These are phyloP conservation scores for Bothrops jararaca DNA, from an alignment of 2,113 vertebrate genomes.

Conservation along the genomic window DNA sequence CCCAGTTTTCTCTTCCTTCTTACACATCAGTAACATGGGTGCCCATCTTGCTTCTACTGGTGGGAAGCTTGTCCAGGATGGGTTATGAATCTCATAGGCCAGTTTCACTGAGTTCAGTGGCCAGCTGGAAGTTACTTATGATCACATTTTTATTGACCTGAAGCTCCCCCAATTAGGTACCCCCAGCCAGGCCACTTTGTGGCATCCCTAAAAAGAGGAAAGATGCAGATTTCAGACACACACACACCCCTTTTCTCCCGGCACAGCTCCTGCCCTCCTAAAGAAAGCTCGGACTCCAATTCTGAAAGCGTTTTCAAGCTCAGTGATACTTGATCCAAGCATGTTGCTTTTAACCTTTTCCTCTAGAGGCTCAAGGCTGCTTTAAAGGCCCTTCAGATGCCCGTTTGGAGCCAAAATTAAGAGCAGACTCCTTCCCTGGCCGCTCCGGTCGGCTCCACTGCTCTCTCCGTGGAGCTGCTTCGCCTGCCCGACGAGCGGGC, in stretches of 20 bases:
- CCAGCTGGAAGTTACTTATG: background rate
- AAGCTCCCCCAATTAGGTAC: background rate
- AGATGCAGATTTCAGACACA: background rate
- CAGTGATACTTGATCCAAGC: background rate
- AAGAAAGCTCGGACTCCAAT: background rate
- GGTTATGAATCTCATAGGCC: background rate
- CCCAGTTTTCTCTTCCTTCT: background rate
- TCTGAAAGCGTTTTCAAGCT: background rate
- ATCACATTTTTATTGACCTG: background rate
- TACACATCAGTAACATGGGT: background rate
- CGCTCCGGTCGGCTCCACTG: background rate
- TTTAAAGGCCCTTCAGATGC: background rate
- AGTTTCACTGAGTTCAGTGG: too few relatives aligned
- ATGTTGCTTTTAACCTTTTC: background rate
- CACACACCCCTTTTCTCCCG: background rate
- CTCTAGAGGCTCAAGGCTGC: background rate
- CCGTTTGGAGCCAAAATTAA: constrained; percentile 5
- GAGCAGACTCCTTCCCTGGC: background rate
- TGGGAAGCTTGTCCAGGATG: background rate
- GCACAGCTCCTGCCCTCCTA: background rate
- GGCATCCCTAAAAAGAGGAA: background rate
- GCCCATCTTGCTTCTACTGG: background rate
- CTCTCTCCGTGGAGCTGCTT: background rate
- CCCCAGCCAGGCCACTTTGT: background rate
- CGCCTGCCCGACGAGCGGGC: constrained; percentile 10